Percentiles rank a stretch among this genome's conserved stretches.
These are phyloP conservation scores for Carassius auratus DNA, from an alignment of 2,113 vertebrate genomes.

Conservation along the genomic window DNA sequence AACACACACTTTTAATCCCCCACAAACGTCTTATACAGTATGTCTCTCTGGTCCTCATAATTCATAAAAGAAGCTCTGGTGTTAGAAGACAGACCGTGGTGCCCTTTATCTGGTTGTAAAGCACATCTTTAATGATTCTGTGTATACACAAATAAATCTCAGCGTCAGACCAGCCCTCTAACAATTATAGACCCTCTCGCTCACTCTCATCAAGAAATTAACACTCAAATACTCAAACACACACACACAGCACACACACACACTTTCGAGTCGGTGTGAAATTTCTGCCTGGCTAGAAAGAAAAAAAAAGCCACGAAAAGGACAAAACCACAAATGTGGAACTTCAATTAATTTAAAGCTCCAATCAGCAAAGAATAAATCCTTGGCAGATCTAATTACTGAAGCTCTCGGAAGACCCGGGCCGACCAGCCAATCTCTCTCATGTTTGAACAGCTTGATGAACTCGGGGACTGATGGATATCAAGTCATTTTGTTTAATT, in stretches of 20 bases:
- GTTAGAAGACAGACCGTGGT: slow-evolving; percentile 24
- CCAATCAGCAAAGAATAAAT: slow-evolving; percentile 99
- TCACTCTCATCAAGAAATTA: slow-evolving; percentile 77
- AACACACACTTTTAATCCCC: background rate
- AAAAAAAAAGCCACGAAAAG: slow-evolving; percentile 80
- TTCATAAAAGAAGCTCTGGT: background rate
- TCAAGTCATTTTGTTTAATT: slow-evolving; percentile 99
- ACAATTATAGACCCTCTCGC: slow-evolving; percentile 43
- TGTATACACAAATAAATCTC: slow-evolving; percentile 89
- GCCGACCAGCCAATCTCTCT: slow-evolving; percentile 96
- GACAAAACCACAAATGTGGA: slow-evolving; percentile 98
- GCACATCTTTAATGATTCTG: slow-evolving; percentile 81
- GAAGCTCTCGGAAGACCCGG: slow-evolving; percentile 94
- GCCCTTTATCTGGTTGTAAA: slow-evolving; percentile 57
- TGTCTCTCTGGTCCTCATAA: background rate
- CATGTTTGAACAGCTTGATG: slow-evolving; percentile 99
- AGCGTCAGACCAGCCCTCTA: slow-evolving; percentile 75
- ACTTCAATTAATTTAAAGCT: slow-evolving; percentile 99
- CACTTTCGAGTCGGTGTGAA: slow-evolving; percentile 85
- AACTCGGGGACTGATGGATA: slow-evolving; percentile 99
- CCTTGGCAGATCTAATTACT: slow-evolving; percentile 99
- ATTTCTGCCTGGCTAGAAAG: slow-evolving; percentile 84
- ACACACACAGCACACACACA: slow-evolving; percentile 57
- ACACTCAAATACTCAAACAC: slow-evolving; percentile 73
- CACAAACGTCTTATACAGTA: background rate